Percentiles rank a stretch among this genome's conserved stretches.
These are phyloP conservation scores for Tapirus terrestris DNA, from an alignment of 2,113 vertebrate species.

Conservation along the genomic window DNA sequence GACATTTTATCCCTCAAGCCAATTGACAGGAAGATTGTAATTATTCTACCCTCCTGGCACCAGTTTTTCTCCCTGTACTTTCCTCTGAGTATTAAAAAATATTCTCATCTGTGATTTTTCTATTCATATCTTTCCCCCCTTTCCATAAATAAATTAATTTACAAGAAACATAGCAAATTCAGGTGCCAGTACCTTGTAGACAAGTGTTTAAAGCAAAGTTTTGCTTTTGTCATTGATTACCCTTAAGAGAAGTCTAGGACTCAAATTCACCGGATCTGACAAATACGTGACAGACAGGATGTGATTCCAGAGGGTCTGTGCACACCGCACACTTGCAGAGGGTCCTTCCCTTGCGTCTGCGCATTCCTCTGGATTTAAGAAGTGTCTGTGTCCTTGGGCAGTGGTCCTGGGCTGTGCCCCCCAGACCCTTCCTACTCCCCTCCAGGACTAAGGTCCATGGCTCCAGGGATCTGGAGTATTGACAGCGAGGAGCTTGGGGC, in stretches of 20 bases:
- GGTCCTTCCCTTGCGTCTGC: fast-evolving
- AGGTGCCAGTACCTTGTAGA: constrained; percentile 62
- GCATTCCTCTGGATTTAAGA: not conserved
- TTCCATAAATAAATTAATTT: constrained; percentile 57
- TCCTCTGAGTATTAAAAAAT: constrained; percentile 48
- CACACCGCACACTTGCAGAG: fast-evolving
- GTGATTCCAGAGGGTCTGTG: fast-evolving
- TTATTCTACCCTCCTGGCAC: constrained; percentile 6
- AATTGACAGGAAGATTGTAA: constrained; percentile 68
- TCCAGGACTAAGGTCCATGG: fast-evolving
- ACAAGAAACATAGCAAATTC: constrained; percentile 69
- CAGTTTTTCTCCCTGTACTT: constrained; percentile 4
- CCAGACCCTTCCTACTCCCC: fast-evolving
- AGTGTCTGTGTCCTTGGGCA: fast-evolving
- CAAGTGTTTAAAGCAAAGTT: not conserved
- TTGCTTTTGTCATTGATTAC: not conserved
- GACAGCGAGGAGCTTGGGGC: not conserved
- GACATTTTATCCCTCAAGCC: constrained; percentile 71
- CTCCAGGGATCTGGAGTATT: fast-evolving
- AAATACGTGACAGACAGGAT: fast-evolving
- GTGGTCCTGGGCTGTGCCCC: fast-evolving
- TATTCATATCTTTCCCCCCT: constrained; percentile 35
- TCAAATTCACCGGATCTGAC: not conserved
- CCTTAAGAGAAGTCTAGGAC: not conserved
- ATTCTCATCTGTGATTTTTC: not conserved